A percentile compares a stretch with the other conserved stretches of the same genome.
These are phyloP conservation scores for Apodemus speciosus DNA, from an alignment of 2,113 vertebrate genomes.

Conservation along the genomic window DNA sequence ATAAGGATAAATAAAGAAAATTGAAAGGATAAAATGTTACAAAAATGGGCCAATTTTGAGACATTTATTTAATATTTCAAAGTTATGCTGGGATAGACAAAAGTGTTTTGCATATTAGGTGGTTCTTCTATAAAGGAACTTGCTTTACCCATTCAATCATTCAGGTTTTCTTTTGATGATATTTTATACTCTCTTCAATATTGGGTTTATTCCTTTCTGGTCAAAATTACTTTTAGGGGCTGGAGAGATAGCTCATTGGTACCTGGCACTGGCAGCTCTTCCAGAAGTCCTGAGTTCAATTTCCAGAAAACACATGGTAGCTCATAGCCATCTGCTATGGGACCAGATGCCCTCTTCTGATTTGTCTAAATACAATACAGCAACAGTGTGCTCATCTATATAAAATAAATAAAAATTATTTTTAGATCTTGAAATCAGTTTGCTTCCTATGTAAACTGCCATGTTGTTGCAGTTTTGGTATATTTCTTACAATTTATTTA, in stretches of 20 bases:
- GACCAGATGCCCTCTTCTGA: too few species aligned
- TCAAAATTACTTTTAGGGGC: neutral
- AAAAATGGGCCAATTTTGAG: neutral
- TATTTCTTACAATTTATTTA: too few species aligned
- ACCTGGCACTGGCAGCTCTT: too few species aligned
- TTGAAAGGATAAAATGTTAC: neutral
- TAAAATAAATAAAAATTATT: slow-evolving; percentile 4
- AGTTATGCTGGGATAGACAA: neutral
- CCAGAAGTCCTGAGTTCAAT: too few species aligned
- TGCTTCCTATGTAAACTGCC: neutral
- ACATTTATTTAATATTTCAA: neutral
- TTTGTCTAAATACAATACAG: too few species aligned
- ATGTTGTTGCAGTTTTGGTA: neutral
- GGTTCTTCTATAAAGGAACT: neutral
- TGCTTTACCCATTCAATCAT: neutral
- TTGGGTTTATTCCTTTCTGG: neutral
- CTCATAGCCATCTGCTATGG: too few species aligned
- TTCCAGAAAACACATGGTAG: too few species aligned
- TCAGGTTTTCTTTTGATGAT: slow-evolving; percentile 44
- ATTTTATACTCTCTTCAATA: slow-evolving; percentile 24
- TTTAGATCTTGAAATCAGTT: slow-evolving; percentile 12
- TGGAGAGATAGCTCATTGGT: too few species aligned
- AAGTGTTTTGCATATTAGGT: neutral
- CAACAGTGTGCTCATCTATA: too few species aligned
- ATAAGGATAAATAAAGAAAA: slow-evolving; percentile 24